Percentiles rank a stretch among this genome's conserved stretches.
Evolutionary conservation across 1,140 invertebrate species (phyloP).

Genomic region (Musca domestica): DNA sequence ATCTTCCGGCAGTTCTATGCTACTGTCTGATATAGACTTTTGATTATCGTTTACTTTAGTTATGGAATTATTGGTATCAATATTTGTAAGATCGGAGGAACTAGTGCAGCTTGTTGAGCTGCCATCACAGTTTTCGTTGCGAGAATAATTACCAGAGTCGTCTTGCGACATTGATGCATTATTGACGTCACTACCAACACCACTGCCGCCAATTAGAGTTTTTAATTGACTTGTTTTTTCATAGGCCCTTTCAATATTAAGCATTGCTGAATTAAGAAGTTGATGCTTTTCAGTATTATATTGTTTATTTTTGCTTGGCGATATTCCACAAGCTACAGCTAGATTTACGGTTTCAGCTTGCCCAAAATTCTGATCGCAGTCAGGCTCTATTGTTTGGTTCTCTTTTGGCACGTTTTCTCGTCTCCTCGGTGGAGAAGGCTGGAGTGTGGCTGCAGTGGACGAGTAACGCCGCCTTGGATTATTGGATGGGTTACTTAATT

Average conservation of each 20-base stretch:
- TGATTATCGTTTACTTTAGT: slow-evolving; percentile 28
- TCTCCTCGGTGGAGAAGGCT: background rate
- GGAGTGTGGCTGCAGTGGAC: background rate
- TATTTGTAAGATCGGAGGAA: slow-evolving; percentile 26
- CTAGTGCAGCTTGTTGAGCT: slow-evolving; percentile 28
- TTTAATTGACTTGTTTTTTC: slow-evolving; percentile 28
- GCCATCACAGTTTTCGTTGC: slow-evolving; percentile 39
- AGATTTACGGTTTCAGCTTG: too few relatives aligned
- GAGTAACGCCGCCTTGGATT: background rate
- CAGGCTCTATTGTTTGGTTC: background rate
- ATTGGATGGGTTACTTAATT: background rate
- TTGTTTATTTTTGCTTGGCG: slow-evolving; percentile 2
- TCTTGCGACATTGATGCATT: slow-evolving; percentile 27
- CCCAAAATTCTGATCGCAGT: background rate
- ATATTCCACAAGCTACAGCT: background rate
- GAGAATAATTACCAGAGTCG: slow-evolving; percentile 48
- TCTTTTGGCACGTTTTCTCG: slow-evolving; percentile 6
- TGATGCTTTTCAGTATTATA: slow-evolving; percentile 24
- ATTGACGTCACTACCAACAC: too few relatives aligned
- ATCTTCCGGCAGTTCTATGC: slow-evolving; percentile 32
- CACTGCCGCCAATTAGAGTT: background rate
- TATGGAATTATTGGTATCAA: slow-evolving; percentile 24
- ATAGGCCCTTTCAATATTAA: slow-evolving; percentile 28
- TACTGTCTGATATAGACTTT: slow-evolving; percentile 27
- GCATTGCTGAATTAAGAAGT: slow-evolving; percentile 23